Evolutionary conservation across 1,140 invertebrate species (phyloP).

Genomic region (Pachypsylla venusta): DNA sequence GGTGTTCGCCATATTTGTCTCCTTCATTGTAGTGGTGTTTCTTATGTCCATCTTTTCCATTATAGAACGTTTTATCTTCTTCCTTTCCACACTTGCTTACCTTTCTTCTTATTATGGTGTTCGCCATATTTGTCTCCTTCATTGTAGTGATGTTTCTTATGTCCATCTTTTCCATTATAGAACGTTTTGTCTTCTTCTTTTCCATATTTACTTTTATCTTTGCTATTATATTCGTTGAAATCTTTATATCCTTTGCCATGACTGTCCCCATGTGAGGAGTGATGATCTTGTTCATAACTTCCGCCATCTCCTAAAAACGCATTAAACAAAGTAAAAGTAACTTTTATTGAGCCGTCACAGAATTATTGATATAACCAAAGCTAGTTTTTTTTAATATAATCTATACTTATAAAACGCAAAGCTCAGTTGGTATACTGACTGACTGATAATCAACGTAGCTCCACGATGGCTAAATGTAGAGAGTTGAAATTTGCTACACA

Average conservation of each 20-base stretch:
- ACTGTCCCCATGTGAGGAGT: conserved; percentile 35
- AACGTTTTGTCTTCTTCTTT: conserved; percentile 22
- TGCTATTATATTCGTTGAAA: conserved; percentile 29
- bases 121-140: conserved; percentile 28
- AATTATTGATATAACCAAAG: too few species aligned
- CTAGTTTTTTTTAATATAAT: too few species aligned
- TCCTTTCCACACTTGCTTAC: conserved; percentile 23
- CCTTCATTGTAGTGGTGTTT: conserved; percentile 20
- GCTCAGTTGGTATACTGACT: too few species aligned
- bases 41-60: conserved; percentile 20
- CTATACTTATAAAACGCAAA: too few species aligned
- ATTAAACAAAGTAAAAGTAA: too few species aligned
- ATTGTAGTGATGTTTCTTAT: conserved; percentile 20
- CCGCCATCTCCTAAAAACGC: conserved; percentile 32
- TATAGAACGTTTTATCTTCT: conserved; percentile 20
- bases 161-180: conserved; percentile 21
- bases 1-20: conserved; percentile 30
- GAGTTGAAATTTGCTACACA: too few species aligned
- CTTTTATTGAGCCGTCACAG: too few species aligned
- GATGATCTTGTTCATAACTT: conserved; percentile 34
- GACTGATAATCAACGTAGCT: too few species aligned
- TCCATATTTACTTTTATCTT: conserved; percentile 19
- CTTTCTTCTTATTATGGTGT: conserved; percentile 31
- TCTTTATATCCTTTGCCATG: conserved; percentile 41
- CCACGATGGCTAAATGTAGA: too few species aligned